These are phyloP conservation scores for Morone chrysops DNA, from an alignment of 2,113 vertebrate genomes.

Conservation along the genomic window DNA sequence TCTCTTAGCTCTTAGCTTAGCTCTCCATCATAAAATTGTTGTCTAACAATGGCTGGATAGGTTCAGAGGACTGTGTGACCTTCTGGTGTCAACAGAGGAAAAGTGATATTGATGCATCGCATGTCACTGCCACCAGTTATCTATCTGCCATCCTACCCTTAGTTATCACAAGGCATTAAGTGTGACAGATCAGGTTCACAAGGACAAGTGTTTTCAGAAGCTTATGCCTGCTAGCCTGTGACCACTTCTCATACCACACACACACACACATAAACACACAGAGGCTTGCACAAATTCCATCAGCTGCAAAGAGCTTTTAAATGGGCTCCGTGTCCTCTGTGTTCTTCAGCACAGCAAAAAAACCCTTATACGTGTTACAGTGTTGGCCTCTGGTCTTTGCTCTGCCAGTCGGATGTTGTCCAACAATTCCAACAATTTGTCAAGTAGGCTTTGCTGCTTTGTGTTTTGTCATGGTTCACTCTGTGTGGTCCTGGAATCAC, in stretches of 20 bases:
- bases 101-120: conserved; percentile 55
- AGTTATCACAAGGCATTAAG: conserved; percentile 52
- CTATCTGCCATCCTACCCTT: conserved; percentile 14
- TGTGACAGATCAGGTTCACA: conserved; percentile 27
- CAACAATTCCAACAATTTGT: conserved; percentile 26
- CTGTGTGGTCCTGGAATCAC: not conserved
- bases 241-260: conserved; percentile 40
- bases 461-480: not conserved
- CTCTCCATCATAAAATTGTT: not conserved
- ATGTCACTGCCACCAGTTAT: conserved; percentile 39
- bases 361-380: conserved; percentile 13
- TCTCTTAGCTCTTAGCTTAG: not conserved
- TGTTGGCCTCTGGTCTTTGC: not conserved
- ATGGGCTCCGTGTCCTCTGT: conserved; percentile 31
- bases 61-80: conserved; percentile 43
- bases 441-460: not conserved
- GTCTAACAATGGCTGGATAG: not conserved
- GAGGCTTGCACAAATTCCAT: conserved; percentile 7
- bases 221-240: conserved; percentile 18
- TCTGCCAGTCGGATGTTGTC: not conserved
- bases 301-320: conserved; percentile 16
- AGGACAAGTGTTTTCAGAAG: conserved; percentile 62
- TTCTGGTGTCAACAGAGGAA: conserved; percentile 54
- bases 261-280: conserved; percentile 8
- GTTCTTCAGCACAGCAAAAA: conserved; percentile 22